phyloP scores from a whole-genome alignment of 2,113 vertebrate genomes.

The Colinus virginianus region DNA sequence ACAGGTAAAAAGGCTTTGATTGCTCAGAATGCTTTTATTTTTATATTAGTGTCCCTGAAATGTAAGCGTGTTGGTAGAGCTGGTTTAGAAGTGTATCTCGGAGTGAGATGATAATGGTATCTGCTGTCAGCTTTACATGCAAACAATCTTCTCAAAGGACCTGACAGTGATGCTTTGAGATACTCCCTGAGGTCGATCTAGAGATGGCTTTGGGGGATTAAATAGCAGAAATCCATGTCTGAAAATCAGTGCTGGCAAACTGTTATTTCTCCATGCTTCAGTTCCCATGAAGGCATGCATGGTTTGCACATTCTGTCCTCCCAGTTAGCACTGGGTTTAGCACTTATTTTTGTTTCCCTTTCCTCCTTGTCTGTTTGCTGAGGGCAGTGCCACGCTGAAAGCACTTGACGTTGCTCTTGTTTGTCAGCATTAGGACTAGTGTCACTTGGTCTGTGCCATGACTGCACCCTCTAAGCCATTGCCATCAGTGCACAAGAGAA shows the following conservation, averaged over 20 bases:
- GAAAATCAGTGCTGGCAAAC: background rate
- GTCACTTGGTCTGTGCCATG: background rate
- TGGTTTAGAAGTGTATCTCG: background rate
- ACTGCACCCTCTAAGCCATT: background rate
- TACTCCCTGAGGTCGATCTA: background rate
- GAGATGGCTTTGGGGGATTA: background rate
- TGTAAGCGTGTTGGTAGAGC: background rate
- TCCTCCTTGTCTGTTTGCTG: background rate
- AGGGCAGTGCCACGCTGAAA: fast-evolving
- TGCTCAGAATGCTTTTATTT: background rate
- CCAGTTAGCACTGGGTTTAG: background rate
- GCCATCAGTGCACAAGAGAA: background rate
- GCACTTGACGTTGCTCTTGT: background rate
- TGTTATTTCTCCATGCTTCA: background rate
- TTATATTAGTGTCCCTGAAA: background rate
- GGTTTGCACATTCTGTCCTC: background rate
- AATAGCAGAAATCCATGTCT: background rate
- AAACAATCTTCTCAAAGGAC: background rate
- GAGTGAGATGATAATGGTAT: background rate
- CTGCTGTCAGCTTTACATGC: background rate
- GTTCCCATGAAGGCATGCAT: background rate
- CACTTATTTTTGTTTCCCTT: background rate
- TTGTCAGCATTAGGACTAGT: background rate
- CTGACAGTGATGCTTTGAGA: background rate
- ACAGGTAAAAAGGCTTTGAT: background rate